phyloP scores from a whole-genome alignment of 2,113 vertebrate species.

The Scytalopus superciliaris region DNA sequence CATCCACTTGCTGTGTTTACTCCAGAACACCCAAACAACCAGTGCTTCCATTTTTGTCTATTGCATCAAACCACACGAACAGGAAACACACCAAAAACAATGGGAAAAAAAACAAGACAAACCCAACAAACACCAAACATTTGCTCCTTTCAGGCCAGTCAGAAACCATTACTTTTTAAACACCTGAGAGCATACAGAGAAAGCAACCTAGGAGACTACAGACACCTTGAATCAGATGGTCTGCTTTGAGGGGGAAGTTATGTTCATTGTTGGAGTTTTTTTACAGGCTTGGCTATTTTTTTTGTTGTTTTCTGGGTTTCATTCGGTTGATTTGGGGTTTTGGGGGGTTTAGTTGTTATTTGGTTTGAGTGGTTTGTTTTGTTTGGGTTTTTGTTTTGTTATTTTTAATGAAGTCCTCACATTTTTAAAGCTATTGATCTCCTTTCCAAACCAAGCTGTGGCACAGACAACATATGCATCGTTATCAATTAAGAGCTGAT shows the following conservation, averaged over 20 bases:
- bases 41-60: not conserved
- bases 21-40: not conserved
- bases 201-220: not conserved
- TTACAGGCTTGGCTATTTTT: fast-evolving
- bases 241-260: not conserved
- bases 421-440: not conserved
- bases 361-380: no score
- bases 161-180: not conserved
- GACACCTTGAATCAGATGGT: not conserved
- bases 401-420: not conserved
- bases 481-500: not conserved
- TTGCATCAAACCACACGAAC: not conserved
- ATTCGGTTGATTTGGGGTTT: not conserved
- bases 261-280: fast-evolving
- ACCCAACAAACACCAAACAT: not conserved
- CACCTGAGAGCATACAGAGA: fast-evolving
- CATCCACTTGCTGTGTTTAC: fast-evolving
- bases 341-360: not conserved
- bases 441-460: not conserved
- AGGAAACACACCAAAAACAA: not conserved
- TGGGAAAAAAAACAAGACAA: fast-evolving
- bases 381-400: no score
- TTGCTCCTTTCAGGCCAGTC: not conserved
- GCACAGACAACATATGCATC: fast-evolving
- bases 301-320: no score